Evolutionary conservation across 1,140 invertebrate species (phyloP).

Genomic region (Frieseomelitta varia): DNA sequence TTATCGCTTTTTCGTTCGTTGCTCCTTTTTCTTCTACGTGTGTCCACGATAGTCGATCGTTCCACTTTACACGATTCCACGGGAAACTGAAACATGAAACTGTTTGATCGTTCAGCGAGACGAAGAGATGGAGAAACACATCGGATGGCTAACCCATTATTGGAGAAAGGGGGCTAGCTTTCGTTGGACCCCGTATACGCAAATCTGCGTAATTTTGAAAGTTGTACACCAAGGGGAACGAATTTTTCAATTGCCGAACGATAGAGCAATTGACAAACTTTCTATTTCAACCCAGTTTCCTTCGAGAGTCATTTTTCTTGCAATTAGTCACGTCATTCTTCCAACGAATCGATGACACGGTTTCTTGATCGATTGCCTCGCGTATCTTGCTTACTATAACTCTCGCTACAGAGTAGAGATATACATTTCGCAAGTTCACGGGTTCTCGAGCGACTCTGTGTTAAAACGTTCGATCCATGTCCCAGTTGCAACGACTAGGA

Average conservation of each 20-base stretch:
- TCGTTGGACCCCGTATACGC: background rate
- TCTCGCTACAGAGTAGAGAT: background rate
- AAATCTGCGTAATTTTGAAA: background rate
- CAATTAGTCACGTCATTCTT: background rate
- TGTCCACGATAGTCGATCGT: slow-evolving; percentile 65
- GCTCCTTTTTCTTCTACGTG: background rate
- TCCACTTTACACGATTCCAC: slow-evolving; percentile 74
- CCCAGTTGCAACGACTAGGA: background rate
- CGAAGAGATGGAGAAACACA: background rate
- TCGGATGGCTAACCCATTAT: background rate
- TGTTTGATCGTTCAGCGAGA: background rate
- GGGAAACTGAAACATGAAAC: slow-evolving; percentile 58
- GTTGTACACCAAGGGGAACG: too few relatives aligned
- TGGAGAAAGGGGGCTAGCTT: background rate
- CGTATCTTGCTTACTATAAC: background rate
- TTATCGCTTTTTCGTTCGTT: slow-evolving; percentile 51
- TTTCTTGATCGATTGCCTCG: background rate
- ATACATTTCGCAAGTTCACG: background rate
- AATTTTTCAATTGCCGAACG: background rate
- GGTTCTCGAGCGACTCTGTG: background rate
- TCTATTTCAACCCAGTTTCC: background rate
- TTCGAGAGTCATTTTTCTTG: background rate
- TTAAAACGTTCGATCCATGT: background rate
- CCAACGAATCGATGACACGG: background rate
- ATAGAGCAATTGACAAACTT: background rate